These are phyloP conservation scores for Drosophila albomicans DNA, from an alignment of 1,140 invertebrate genomes.

Conservation along the genomic window DNA sequence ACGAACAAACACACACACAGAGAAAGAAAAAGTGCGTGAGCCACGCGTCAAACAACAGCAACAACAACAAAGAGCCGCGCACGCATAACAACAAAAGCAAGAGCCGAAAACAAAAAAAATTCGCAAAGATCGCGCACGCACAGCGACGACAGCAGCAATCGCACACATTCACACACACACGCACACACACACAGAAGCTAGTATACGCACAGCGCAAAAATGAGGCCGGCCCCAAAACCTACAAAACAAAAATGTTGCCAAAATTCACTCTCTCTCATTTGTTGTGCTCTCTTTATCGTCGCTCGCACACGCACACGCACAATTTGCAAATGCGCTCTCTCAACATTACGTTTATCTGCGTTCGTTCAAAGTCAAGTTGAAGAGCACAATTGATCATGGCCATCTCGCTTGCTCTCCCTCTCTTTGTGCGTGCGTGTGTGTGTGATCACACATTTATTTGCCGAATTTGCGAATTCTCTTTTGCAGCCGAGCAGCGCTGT, in stretches of 20 bases:
- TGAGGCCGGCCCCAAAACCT: constrained; percentile 30
- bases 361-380: constrained; percentile 81
- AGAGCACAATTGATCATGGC: constrained; percentile 52
- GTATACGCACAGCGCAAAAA: constrained; percentile 13
- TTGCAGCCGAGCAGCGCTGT: constrained; percentile 23
- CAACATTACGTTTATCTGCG: constrained; percentile 47
- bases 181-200: background rate
- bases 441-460: constrained; percentile 8
- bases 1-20: background rate
- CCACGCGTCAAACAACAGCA: constrained; percentile 39
- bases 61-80: constrained; percentile 32
- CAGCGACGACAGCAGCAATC: constrained; percentile 20
- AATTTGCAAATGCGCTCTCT: constrained; percentile 48
- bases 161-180: background rate
- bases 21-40: constrained; percentile 45
- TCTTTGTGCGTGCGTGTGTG: background rate
- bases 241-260: constrained; percentile 65
- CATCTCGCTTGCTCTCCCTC: background rate
- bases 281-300: constrained; percentile 4
- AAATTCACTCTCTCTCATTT: constrained; percentile 31
- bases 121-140: constrained; percentile 56
- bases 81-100: constrained; percentile 33
- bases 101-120: constrained; percentile 22
- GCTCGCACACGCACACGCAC: constrained; percentile 30
- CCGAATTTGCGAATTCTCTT: constrained; percentile 53